Percentiles rank a stretch among this genome's conserved stretches.
Evolutionary conservation across 2,113 vertebrate genomes (phyloP).

Genomic region (Notechis scutatus): DNA sequence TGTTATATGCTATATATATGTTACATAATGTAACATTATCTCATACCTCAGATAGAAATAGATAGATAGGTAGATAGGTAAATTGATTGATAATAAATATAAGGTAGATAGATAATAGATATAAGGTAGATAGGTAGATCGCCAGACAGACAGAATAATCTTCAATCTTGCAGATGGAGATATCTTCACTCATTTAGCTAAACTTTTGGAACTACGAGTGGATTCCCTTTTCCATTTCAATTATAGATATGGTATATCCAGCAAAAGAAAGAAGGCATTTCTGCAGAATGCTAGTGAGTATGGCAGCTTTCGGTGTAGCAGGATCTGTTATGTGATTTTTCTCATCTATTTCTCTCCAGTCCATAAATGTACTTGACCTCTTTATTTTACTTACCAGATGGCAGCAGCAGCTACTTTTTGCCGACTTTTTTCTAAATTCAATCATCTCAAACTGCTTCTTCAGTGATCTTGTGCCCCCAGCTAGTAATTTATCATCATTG

Average conservation of each 20-base stretch:
- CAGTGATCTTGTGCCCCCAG: conserved; percentile 24
- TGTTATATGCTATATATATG: no score
- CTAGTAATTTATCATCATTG: conserved; percentile 51
- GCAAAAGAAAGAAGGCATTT: conserved; percentile 42
- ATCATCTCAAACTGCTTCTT: conserved; percentile 51
- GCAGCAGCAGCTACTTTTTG: conserved; percentile 49
- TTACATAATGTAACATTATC: neutral
- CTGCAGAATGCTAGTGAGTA: conserved; percentile 47
- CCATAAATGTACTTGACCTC: conserved; percentile 52
- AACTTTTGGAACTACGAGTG: conserved; percentile 44
- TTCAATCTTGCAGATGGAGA: conserved; percentile 40
- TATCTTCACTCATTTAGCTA: conserved; percentile 39
- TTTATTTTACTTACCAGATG: conserved; percentile 54
- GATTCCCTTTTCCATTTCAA: conserved; percentile 36
- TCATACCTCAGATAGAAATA: neutral
- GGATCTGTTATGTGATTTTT: conserved; percentile 33
- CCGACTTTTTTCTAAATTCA: conserved; percentile 49
- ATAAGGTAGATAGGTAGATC: neutral
- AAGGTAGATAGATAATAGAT: neutral
- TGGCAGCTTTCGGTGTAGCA: conserved; percentile 49
- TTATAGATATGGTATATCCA: conserved; percentile 33
- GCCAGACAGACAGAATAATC: neutral
- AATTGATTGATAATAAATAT: no score
- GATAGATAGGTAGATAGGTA: no score
- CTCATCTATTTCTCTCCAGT: conserved; percentile 49